Percentiles rank a stretch among this genome's conserved stretches.
phyloP scores from a whole-genome alignment of 2,113 vertebrate genomes.

The Podarcis muralis region DNA sequence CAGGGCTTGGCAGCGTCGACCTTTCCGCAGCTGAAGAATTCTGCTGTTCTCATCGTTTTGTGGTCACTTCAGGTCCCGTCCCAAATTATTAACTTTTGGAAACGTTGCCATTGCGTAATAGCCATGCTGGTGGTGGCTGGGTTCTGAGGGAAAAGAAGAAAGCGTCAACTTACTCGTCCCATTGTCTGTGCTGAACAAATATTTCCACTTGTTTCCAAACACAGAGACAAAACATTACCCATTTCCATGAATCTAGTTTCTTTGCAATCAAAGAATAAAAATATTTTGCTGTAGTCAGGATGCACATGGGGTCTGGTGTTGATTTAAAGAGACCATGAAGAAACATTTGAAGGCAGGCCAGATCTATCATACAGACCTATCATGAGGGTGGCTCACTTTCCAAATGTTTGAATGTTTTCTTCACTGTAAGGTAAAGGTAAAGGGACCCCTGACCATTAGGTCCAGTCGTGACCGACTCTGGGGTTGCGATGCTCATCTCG shows the following conservation, averaged over 20 bases:
- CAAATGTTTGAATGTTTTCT: too few relatives aligned
- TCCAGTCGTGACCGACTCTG: too few relatives aligned
- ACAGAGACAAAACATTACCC: background rate
- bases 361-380: too few relatives aligned
- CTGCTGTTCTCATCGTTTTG: constrained; percentile 22
- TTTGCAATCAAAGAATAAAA: background rate
- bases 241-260: background rate
- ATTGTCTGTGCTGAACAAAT: background rate
- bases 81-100: background rate
- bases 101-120: background rate
- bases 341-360: background rate
- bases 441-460: too few relatives aligned
- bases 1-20: background rate
- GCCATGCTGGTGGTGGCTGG: background rate
- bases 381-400: too few relatives aligned
- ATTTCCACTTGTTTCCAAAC: background rate
- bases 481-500: too few relatives aligned
- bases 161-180: background rate
- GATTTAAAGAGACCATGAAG: background rate
- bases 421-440: too few relatives aligned
- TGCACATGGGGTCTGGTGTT: background rate
- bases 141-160: background rate
- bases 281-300: constrained; percentile 26
- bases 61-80: background rate
- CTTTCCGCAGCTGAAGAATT: constrained; percentile 1